A percentile compares a stretch with the other conserved stretches of the same genome.
Conservation (phyloP, 2,113 vertebrate species). For the Eudyptes chrysolophus region DNA sequence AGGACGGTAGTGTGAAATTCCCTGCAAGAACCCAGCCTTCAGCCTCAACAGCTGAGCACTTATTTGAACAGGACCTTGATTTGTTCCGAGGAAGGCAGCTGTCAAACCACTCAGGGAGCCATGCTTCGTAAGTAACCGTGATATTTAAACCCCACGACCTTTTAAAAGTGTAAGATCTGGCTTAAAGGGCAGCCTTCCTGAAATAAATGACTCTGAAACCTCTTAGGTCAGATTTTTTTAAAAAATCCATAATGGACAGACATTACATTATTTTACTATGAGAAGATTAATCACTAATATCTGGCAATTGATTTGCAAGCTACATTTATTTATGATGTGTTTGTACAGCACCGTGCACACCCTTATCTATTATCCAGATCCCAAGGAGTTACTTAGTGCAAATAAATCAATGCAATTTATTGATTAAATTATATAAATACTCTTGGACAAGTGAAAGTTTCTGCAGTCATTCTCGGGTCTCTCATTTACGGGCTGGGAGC, state of each 20-base stretch:
- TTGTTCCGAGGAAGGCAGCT: not conserved
- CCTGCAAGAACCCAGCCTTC: not conserved
- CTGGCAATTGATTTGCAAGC: conserved; percentile 42
- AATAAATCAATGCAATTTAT: conserved; percentile 32
- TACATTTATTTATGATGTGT: conserved; percentile 33
- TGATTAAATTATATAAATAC: not conserved
- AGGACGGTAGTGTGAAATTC: not conserved
- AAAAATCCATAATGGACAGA: conserved; percentile 32
- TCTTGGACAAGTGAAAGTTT: not conserved
- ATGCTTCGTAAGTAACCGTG: not conserved
- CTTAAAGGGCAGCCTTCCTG: conserved; percentile 43
- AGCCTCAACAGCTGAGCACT: not conserved
- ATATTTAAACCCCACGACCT: conserved; percentile 30
- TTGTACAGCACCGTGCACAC: not conserved
- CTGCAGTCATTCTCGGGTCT: not conserved
- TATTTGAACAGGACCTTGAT: not conserved
- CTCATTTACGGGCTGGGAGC: not conserved
- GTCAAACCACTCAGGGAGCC: not conserved
- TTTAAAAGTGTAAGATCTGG: conserved; percentile 19
- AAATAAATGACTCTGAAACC: conserved; percentile 50
- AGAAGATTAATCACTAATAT: conserved; percentile 17
- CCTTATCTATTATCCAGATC: not conserved
- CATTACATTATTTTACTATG: conserved; percentile 23
- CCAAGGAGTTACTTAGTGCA: conserved; percentile 1
- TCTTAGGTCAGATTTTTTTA: conserved; percentile 5